These are phyloP conservation scores for Diorhabda carinulata DNA, from an alignment of 1,140 invertebrate species.

Conservation along the genomic window DNA sequence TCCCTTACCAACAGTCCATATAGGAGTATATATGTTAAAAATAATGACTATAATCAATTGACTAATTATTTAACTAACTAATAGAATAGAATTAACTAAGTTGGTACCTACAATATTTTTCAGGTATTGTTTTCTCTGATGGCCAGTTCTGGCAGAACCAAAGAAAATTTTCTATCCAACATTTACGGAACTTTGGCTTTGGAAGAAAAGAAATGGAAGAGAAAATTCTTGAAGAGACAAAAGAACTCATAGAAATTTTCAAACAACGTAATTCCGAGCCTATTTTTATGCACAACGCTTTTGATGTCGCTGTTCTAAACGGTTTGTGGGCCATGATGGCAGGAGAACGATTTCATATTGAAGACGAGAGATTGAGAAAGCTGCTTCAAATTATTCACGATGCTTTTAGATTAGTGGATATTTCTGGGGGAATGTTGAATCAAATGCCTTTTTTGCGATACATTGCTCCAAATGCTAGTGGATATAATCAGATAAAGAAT, in stretches of 20 bases:
- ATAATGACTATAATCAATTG: no score
- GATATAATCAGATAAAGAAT: constrained; percentile 63
- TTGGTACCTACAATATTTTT: constrained; percentile 1
- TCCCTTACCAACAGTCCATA: no score
- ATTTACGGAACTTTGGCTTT: constrained; percentile 69
- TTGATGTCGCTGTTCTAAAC: constrained; percentile 65
- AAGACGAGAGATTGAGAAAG: constrained; percentile 53
- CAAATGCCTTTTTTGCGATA: constrained; percentile 68
- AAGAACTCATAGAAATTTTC: constrained; percentile 52
- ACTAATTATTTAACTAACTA: no score
- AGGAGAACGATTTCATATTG: constrained; percentile 58
- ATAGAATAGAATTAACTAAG: no score
- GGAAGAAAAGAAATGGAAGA: constrained; percentile 69
- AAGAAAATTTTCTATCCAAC: constrained; percentile 65
- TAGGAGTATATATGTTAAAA: no score
- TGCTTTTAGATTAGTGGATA: constrained; percentile 63
- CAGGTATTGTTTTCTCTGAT: constrained; percentile 73
- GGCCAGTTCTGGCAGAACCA: constrained; percentile 72
- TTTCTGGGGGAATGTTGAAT: constrained; percentile 64
- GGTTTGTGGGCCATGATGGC: constrained; percentile 70
- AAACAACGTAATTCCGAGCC: constrained; percentile 37
- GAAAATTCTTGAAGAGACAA: constrained; percentile 64
- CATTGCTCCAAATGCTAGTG: constrained; percentile 61
- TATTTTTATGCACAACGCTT: constrained; percentile 48
- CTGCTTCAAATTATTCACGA: constrained; percentile 61